A percentile compares a stretch with the other conserved stretches of the same genome.
These are phyloP conservation scores for Erpornis zantholeuca DNA, from an alignment of 2,113 vertebrate species.

Conservation along the genomic window DNA sequence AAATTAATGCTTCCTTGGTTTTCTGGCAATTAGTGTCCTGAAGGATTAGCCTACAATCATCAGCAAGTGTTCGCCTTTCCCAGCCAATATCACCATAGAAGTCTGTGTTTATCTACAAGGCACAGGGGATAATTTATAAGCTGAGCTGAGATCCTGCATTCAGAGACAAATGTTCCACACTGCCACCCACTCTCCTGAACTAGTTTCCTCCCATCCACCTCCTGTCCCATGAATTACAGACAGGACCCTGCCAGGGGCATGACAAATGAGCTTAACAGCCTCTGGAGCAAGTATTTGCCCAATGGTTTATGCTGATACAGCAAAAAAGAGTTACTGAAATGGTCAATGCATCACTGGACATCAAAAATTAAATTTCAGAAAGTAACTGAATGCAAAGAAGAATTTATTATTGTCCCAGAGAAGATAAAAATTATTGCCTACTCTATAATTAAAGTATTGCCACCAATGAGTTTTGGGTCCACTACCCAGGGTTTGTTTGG, in stretches of 20 bases:
- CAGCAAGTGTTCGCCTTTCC: too few relatives aligned
- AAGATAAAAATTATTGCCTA: neutral
- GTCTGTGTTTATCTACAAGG: too few relatives aligned
- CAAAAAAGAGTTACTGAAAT: neutral
- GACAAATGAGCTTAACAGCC: neutral
- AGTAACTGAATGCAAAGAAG: neutral
- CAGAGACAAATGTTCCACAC: too few relatives aligned
- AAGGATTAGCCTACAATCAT: too few relatives aligned
- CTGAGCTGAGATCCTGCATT: too few relatives aligned
- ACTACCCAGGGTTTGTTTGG: neutral
- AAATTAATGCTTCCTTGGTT: constrained; percentile 10
- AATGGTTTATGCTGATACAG: neutral
- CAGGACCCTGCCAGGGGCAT: neutral
- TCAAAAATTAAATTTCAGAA: neutral
- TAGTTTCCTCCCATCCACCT: too few relatives aligned
- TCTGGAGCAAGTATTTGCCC: neutral
- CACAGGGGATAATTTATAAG: too few relatives aligned
- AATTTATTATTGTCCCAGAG: neutral
- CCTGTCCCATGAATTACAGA: neutral
- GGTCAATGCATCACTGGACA: neutral
- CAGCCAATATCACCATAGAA: too few relatives aligned
- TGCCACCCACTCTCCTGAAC: too few relatives aligned
- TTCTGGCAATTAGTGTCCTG: constrained; percentile 9
- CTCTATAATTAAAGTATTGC: neutral
- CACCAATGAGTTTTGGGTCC: neutral